Percentiles rank a stretch among this genome's conserved stretches.
phyloP scores from a whole-genome alignment of 2,888 invertebrate genomes.

The Trichacis sp. region DNA sequence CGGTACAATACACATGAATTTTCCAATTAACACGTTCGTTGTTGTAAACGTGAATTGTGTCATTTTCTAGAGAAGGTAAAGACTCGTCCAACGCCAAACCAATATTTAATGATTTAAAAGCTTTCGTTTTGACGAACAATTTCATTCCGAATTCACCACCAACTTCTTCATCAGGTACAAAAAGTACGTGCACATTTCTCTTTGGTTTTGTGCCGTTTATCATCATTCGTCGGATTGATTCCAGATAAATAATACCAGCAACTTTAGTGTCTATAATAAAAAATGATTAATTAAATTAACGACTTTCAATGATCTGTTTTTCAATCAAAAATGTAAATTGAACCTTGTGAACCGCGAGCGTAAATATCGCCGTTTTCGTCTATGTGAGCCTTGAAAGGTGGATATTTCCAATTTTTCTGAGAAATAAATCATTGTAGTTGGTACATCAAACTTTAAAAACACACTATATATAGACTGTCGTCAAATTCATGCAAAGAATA shows the following conservation, averaged over 20 bases:
- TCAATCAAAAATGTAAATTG: too few relatives aligned
- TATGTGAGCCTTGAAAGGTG: too few relatives aligned
- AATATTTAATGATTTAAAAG: slow-evolving; percentile 79
- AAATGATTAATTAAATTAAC: too few relatives aligned
- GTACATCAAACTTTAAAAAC: too few relatives aligned
- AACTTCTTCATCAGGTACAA: slow-evolving; percentile 85
- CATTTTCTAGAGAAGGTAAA: slow-evolving; percentile 63
- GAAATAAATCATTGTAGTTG: too few relatives aligned
- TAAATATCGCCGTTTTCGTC: too few relatives aligned
- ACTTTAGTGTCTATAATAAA: slow-evolving; percentile 79
- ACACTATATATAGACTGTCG: too few relatives aligned
- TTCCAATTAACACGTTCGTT: slow-evolving; percentile 80
- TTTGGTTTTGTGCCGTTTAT: slow-evolving; percentile 71
- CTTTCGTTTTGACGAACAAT: slow-evolving; percentile 74
- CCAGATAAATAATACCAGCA: slow-evolving; percentile 83
- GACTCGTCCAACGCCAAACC: slow-evolving; percentile 88
- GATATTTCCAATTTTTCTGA: too few relatives aligned
- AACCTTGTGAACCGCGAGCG: too few relatives aligned
- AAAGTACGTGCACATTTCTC: slow-evolving; percentile 79
- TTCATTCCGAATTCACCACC: slow-evolving; percentile 81
- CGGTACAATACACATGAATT: slow-evolving; percentile 75
- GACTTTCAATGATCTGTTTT: too few relatives aligned
- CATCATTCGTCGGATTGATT: slow-evolving; percentile 78
- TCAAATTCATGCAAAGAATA: too few relatives aligned
- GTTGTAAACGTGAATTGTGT: slow-evolving; percentile 70